Conservation (phyloP, 2,888 invertebrate genomes). For the Acrobasis consociella region DNA sequence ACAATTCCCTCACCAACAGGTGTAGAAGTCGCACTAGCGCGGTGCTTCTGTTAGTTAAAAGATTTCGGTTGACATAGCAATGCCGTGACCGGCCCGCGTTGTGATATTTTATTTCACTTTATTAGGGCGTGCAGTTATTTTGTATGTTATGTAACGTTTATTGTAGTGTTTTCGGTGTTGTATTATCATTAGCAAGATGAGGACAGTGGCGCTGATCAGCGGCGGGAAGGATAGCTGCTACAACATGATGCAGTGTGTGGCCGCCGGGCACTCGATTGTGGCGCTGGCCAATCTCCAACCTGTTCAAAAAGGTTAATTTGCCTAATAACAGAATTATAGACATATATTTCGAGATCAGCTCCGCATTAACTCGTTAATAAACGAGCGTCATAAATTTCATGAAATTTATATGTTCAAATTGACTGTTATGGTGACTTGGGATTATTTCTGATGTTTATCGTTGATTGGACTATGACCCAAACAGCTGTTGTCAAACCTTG, state of each 20-base stretch:
- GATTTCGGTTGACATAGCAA: slow-evolving; percentile 52
- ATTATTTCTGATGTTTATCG: neutral
- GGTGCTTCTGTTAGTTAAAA: slow-evolving; percentile 34
- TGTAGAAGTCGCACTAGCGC: slow-evolving; percentile 46
- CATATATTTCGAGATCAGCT: slow-evolving; percentile 30
- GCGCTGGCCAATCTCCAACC: slow-evolving; percentile 98
- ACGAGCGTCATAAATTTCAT: neutral
- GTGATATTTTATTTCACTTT: slow-evolving; percentile 58
- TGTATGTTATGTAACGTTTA: slow-evolving; percentile 76
- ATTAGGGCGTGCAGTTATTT: slow-evolving; percentile 61
- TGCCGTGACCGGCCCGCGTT: slow-evolving; percentile 55
- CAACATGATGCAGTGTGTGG: slow-evolving; percentile 98
- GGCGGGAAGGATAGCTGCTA: slow-evolving; percentile 99
- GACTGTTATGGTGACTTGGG: neutral
- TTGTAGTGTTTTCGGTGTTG: slow-evolving; percentile 55
- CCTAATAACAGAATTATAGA: slow-evolving; percentile 41
- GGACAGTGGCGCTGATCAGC: slow-evolving; percentile 94
- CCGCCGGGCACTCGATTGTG: slow-evolving; percentile 96
- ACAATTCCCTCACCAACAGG: slow-evolving; percentile 42
- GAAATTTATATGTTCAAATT: neutral
- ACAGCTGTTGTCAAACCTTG: neutral
- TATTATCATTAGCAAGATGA: slow-evolving; percentile 84
- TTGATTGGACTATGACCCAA: neutral
- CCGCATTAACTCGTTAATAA: slow-evolving; percentile 4
- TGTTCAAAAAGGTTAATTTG: slow-evolving; percentile 86